Evolutionary conservation across 2,888 invertebrate species (phyloP), one percentile per base, ranked within the genome.

Genomic region (Eupeodes luniger): DNA sequence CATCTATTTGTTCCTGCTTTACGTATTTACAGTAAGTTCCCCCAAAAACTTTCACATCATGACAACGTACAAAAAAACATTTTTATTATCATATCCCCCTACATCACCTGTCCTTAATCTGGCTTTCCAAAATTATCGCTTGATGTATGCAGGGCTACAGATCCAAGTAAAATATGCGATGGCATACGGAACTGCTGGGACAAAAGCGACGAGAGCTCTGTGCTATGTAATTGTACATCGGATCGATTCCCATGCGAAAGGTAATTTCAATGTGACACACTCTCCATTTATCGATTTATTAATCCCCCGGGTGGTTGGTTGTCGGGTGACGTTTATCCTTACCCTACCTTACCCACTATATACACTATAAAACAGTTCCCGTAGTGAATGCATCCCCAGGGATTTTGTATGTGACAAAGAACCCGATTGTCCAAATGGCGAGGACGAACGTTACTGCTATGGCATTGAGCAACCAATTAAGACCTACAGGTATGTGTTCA

Each of bases 401-500:
- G 97, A 97, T 89, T 95, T 96, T 93, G 95, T 97, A 0, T 97
- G 97, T 91, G 97, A 97, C 91, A 96, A 96, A n/a, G 92, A 95
- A 9, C 90, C 92, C 0, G 97, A 98, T 91, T 98, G 97, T 92
- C 95, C 96, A 0, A 94, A 95, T 81, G 96, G 96, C 7, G 96
- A 96, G 89, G 97, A 98, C 91, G 97, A 97, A 92, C 92, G 91
- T 9, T 92, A 93, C 6, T 97, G 97, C 91, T 94, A 95, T 72
- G 95, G 93, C 12, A 91, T 96, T 53, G 93, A 94, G 89, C 90
- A 93, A 16, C 91, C 92, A 14, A 75, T 89, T 11, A 72, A 27
- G 19, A 12, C 78, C 34, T n/a, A 81, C 79, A 90, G 79, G 90
- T 84, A 90, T 49, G 82, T 59, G 44, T 1, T 51, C 34, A 85